A percentile compares a stretch with the other conserved stretches of the same genome.
These are phyloP conservation scores for Prinia subflava DNA, from an alignment of 2,113 vertebrate species.

Conservation along the genomic window DNA sequence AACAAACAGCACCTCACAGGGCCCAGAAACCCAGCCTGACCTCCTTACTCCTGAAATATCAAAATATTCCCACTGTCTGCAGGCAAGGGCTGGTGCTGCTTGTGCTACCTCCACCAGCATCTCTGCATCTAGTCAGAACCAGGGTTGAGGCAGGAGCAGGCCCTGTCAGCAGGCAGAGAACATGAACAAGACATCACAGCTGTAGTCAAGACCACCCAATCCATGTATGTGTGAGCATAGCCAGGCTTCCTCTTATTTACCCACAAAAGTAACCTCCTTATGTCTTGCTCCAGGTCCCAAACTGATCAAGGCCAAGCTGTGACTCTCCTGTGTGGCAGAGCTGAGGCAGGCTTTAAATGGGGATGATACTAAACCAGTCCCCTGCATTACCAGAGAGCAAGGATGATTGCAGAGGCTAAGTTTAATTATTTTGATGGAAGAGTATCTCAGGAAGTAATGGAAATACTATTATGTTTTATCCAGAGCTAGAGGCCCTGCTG, in stretches of 20 bases:
- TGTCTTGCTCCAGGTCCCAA: neutral
- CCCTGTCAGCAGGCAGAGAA: neutral
- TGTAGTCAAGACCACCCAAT: neutral
- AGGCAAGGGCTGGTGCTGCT: neutral
- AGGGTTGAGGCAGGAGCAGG: neutral
- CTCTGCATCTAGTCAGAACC: neutral
- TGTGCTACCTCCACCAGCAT: accelerated
- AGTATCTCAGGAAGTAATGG: neutral
- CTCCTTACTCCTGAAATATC: neutral
- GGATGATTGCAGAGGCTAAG: neutral
- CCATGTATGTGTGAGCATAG: neutral
- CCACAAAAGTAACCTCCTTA: neutral
- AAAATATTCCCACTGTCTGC: neutral
- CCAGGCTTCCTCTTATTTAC: neutral
- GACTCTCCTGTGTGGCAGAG: neutral
- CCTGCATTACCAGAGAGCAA: neutral
- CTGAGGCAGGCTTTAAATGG: neutral
- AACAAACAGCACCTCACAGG: neutral
- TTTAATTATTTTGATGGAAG: neutral
- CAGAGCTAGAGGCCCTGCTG: neutral
- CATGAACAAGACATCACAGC: neutral
- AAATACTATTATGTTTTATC: neutral
- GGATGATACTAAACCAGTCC: accelerated
- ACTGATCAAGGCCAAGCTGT: neutral
- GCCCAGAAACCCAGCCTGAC: neutral